Percentiles rank a stretch among this genome's conserved stretches.
Evolutionary conservation across 2,113 vertebrate genomes (phyloP).

Genomic region (Cathartes aura): DNA sequence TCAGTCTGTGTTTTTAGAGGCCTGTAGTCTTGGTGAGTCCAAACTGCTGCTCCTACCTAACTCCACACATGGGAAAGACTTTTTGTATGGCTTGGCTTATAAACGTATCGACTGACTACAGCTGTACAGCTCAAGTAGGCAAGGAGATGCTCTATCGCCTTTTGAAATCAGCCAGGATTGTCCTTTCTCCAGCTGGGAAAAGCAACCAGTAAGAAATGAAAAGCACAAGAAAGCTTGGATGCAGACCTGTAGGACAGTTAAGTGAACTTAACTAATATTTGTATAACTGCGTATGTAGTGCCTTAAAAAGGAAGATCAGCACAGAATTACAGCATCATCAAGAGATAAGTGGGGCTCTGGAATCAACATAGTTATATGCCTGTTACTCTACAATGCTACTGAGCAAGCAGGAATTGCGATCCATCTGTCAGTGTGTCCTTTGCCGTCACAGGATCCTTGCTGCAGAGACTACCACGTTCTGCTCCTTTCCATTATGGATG

Average conservation of each 20-base stretch:
- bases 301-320: not conserved
- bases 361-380: not conserved
- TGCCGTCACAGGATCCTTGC: slow-evolving; percentile 30
- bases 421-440: slow-evolving; percentile 13
- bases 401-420: not conserved
- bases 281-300: not conserved
- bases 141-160: not conserved
- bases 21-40: not conserved
- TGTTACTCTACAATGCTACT: not conserved
- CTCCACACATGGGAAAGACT: not conserved
- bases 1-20: not conserved
- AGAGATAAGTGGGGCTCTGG: not conserved
- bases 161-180: not conserved
- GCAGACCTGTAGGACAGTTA: not conserved
- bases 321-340: not conserved
- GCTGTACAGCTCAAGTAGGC: not conserved
- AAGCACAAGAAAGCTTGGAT: not conserved
- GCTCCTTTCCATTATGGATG: not conserved
- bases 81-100: not conserved
- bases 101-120: not conserved
- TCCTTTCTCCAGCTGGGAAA: not conserved
- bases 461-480: not conserved
- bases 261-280: not conserved
- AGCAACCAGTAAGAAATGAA: not conserved
- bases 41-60: not conserved